phyloP scores from a whole-genome alignment of 2,888 invertebrate species.

The Conistra vaccinii region DNA sequence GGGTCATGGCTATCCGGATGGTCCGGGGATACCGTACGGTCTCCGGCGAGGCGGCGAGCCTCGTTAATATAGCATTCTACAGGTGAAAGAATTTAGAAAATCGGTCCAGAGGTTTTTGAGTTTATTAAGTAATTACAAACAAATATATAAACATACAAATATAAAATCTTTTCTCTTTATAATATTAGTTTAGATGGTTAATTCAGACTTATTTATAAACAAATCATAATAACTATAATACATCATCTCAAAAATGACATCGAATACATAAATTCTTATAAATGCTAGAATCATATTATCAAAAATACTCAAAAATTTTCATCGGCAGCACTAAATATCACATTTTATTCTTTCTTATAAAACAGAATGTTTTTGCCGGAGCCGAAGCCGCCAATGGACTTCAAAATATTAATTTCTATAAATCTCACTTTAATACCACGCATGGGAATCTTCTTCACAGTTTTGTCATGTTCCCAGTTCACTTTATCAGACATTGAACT shows the following conservation, averaged over 20 bases:
- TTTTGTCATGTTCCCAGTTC: conserved; percentile 72
- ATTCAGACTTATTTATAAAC: background rate
- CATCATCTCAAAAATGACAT: conserved; percentile 12
- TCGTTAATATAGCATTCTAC: too few species aligned
- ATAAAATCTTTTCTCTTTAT: too few species aligned
- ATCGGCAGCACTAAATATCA: background rate
- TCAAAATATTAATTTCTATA: conserved; percentile 76
- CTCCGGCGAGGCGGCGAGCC: too few species aligned
- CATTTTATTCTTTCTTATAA: conserved; percentile 67
- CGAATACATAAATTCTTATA: background rate
- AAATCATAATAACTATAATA: conserved; percentile 2
- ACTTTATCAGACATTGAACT: conserved; percentile 71
- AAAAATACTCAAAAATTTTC: conserved; percentile 18
- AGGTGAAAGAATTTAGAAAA: too few species aligned
- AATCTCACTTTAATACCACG: conserved; percentile 73
- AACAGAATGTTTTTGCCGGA: conserved; percentile 78
- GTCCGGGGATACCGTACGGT: too few species aligned
- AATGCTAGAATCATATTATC: background rate
- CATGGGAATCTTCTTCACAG: conserved; percentile 74
- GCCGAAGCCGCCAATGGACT: conserved; percentile 80
- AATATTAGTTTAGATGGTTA: background rate
- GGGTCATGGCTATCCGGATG: too few species aligned
- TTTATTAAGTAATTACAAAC: too few species aligned
- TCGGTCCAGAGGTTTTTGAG: too few species aligned
- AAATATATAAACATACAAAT: too few species aligned